phyloP scores from a whole-genome alignment of 2,888 invertebrate species.

The Anaspis maculata region DNA sequence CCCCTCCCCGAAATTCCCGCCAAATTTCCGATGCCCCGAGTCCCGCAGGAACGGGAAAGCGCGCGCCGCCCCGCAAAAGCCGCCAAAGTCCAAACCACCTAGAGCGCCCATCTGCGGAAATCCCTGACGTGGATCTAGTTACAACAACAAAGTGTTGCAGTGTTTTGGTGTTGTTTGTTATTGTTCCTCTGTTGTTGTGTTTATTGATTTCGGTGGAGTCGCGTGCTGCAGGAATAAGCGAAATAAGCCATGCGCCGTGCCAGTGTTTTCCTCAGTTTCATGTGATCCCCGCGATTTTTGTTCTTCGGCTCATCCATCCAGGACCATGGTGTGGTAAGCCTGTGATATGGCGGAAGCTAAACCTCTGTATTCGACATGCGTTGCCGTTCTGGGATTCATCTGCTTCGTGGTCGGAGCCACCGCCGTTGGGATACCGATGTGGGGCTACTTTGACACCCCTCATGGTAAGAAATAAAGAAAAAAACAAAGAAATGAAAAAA shows the following conservation, averaged over 20 bases:
- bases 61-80: constrained; percentile 7
- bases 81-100: too few relatives aligned
- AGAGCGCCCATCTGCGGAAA: too few relatives aligned
- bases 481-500: constrained; percentile 1
- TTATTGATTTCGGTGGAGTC: constrained; percentile 25
- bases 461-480: constrained; percentile 32
- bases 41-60: background rate
- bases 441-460: constrained; percentile 77
- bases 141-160: constrained; percentile 25
- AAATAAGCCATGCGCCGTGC: constrained; percentile 16
- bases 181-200: too few relatives aligned
- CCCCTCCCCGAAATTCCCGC: constrained; percentile 2
- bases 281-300: background rate
- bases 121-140: constrained; percentile 6
- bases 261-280: constrained; percentile 7
- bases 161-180: too few relatives aligned
- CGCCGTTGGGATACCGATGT: constrained; percentile 75
- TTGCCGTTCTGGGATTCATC: constrained; percentile 64
- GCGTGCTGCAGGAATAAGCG: constrained; percentile 16
- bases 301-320: background rate
- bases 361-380: constrained; percentile 59
- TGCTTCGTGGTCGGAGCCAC: constrained; percentile 76
- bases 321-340: constrained; percentile 18
- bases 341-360: constrained; percentile 53
- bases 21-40: constrained; percentile 1